phyloP scores from a whole-genome alignment of 2,888 invertebrate genomes.

The Chymomyza caudatula region DNA sequence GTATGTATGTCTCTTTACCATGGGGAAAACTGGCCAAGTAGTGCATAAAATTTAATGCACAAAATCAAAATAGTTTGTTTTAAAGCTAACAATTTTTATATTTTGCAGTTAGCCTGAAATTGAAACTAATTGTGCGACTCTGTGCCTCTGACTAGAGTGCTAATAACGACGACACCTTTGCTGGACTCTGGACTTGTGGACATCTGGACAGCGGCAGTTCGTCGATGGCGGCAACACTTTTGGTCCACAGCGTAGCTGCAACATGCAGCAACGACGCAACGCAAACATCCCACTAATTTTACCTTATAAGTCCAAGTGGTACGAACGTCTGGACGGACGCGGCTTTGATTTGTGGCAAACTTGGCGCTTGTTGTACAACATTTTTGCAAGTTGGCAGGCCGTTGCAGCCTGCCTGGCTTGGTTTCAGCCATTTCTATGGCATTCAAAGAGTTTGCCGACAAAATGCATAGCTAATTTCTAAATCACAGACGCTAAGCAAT shows the following conservation, averaged over 20 bases:
- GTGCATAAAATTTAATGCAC: slow-evolving; percentile 54
- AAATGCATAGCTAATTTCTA: slow-evolving; percentile 36
- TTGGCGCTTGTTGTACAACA: slow-evolving; percentile 72
- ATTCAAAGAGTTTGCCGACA: slow-evolving; percentile 54
- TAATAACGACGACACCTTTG: slow-evolving; percentile 64
- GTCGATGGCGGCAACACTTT: slow-evolving; percentile 23
- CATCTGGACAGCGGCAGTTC: not conserved
- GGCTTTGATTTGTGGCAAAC: slow-evolving; percentile 50
- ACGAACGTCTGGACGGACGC: slow-evolving; percentile 27
- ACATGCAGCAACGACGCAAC: slow-evolving; percentile 28
- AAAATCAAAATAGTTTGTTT: slow-evolving; percentile 23
- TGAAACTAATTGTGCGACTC: slow-evolving; percentile 28
- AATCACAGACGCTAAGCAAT: not conserved
- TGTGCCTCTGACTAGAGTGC: slow-evolving; percentile 26
- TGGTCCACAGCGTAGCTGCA: not conserved
- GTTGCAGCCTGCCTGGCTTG: slow-evolving; percentile 14
- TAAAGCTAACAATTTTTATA: slow-evolving; percentile 17
- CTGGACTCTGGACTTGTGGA: not conserved
- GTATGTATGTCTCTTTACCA: slow-evolving; percentile 31
- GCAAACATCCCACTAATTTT: slow-evolving; percentile 67
- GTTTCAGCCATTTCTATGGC: slow-evolving; percentile 36
- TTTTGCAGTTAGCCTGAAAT: slow-evolving; percentile 32
- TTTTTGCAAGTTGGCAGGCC: slow-evolving; percentile 47
- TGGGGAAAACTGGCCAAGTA: slow-evolving; percentile 28
- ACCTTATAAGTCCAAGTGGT: slow-evolving; percentile 64